Percentiles rank a stretch among this genome's conserved stretches.
Conservation (phyloP, 1,140 invertebrate genomes). For the Heliconius congener region DNA sequence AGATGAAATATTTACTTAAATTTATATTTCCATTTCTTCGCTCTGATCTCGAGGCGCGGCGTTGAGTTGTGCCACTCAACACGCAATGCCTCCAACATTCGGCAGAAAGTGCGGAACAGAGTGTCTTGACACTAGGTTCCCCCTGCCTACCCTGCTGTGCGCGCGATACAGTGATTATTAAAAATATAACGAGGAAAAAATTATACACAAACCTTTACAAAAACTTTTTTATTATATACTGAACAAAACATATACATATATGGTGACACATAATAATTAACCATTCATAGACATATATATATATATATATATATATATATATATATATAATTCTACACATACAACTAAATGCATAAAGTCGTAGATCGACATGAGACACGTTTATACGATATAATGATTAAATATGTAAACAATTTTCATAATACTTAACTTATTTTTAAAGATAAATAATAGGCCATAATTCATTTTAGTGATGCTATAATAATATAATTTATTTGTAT, state of each 20-base stretch:
- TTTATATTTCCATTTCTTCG: too few relatives aligned
- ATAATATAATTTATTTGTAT: neutral
- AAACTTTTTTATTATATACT: neutral
- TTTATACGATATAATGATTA: neutral
- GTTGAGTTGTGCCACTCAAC: too few relatives aligned
- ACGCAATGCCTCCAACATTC: too few relatives aligned
- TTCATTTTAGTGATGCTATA: neutral
- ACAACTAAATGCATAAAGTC: conserved; percentile 4
- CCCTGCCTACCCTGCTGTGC: too few relatives aligned
- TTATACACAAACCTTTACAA: neutral
- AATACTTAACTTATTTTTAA: neutral
- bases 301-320: too few relatives aligned
- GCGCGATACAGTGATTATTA: too few relatives aligned
- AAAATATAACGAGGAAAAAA: neutral
- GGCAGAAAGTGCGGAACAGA: too few relatives aligned
- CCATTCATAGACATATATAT: neutral
- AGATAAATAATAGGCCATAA: neutral
- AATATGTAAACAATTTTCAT: neutral
- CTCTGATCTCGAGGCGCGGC: too few relatives aligned
- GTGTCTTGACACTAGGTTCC: too few relatives aligned
- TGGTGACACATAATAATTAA: neutral
- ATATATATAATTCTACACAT: neutral
- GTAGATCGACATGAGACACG: neutral
- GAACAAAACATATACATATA: conserved; percentile 2
- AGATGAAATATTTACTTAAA: too few relatives aligned